phyloP scores from a whole-genome alignment of 1,140 invertebrate species.

The Drosophila persimilis region DNA sequence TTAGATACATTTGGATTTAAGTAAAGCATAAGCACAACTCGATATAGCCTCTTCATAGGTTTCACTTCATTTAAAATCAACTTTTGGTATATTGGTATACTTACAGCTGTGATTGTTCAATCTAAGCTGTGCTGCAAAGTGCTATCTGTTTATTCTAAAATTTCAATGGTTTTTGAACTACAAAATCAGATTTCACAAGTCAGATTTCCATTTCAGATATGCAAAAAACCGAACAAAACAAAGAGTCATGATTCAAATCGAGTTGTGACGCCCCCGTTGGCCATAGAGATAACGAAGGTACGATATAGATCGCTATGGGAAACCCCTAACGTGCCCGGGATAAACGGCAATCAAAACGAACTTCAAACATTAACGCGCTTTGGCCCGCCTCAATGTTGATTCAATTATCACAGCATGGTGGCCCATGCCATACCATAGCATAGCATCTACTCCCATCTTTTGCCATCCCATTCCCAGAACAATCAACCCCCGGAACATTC shows the following conservation, averaged over 20 bases:
- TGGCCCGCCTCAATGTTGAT: constrained; percentile 64
- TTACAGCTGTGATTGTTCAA: no score
- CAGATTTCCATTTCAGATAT: constrained; percentile 71
- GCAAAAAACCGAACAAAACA: constrained; percentile 39
- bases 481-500: constrained; percentile 8
- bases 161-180: neutral
- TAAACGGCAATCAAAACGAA: constrained; percentile 63
- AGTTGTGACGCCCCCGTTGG: constrained; percentile 45
- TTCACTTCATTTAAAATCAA: no score
- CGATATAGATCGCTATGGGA: constrained; percentile 31
- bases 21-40: no score
- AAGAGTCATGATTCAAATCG: constrained; percentile 37
- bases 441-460: no score
- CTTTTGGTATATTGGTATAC: no score
- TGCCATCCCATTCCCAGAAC: neutral
- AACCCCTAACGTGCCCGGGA: constrained; percentile 12
- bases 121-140: no score
- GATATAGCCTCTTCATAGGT: no score
- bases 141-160: constrained; percentile 4
- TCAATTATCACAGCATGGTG: constrained; percentile 79
- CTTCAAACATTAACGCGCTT: constrained; percentile 64
- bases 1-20: no score
- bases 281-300: constrained; percentile 17
- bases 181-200: constrained; percentile 16
- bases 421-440: constrained; percentile 21